Evolutionary conservation across 30 jellyfish, hydroid and myxozoan species (phyloP).

Genomic region (Aurelia sp.): DNA sequence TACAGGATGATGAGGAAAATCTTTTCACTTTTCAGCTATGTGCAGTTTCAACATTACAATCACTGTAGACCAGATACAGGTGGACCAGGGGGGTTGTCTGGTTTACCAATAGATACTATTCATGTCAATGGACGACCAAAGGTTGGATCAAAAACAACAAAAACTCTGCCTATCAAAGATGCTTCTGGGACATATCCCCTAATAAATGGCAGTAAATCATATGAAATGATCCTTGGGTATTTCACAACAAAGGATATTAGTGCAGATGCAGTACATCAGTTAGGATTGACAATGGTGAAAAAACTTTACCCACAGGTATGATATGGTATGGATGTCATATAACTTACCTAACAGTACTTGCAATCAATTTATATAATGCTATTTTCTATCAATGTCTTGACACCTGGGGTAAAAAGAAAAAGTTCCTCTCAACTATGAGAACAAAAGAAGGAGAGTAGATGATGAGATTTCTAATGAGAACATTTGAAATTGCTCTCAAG

Average conservation of each 20-base stretch:
- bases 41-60: slow-evolving; percentile 82
- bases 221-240: slow-evolving; percentile 84
- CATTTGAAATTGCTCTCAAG: no score
- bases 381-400: no score
- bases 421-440: no score
- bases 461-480: no score
- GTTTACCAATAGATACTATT: slow-evolving; percentile 79
- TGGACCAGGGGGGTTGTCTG: slow-evolving; percentile 93
- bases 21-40: slow-evolving; percentile 56
- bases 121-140: slow-evolving; percentile 68
- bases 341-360: no score
- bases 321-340: no score
- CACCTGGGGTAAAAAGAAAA: no score
- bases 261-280: slow-evolving; percentile 75
- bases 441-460: no score
- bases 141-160: slow-evolving; percentile 42
- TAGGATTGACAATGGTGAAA: slow-evolving; percentile 86
- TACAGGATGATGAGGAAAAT: not conserved
- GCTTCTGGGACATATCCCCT: slow-evolving; percentile 24
- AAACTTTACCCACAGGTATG: slow-evolving; percentile 93
- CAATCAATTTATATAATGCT: no score
- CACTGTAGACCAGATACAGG: slow-evolving; percentile 95
- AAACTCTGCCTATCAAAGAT: slow-evolving; percentile 65
- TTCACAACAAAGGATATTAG: slow-evolving; percentile 85
- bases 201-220: slow-evolving; percentile 85